phyloP scores from a whole-genome alignment of 2,797 vertebrate genomes.

The Aplochiton taeniatus region DNA sequence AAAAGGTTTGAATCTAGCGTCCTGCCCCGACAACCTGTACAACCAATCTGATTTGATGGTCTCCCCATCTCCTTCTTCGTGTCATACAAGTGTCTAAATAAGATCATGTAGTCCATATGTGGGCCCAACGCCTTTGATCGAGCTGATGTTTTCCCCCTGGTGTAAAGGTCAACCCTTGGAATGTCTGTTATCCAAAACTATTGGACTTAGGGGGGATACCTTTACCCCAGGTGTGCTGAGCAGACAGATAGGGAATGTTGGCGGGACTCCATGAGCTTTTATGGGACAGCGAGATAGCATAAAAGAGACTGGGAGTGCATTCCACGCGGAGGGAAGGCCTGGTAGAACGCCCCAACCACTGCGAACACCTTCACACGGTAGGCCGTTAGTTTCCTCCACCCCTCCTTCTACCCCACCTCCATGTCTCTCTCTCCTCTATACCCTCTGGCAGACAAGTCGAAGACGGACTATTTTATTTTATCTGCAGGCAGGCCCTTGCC shows the following conservation, averaged over 20 bases:
- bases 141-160: conserved; percentile 35
- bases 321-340: conserved; percentile 54
- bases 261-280: conserved; percentile 43
- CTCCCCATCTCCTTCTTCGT: no score
- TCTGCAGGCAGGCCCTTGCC: conserved; percentile 2
- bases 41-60: no score
- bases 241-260: conserved; percentile 48
- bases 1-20: no score
- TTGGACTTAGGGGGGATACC: conserved; percentile 27
- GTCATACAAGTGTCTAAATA: no score
- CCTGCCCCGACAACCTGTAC: no score
- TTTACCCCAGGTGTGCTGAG: conserved; percentile 66
- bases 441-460: conserved; percentile 20
- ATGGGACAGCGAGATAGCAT: conserved; percentile 30
- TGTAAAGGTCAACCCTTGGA: conserved; percentile 36
- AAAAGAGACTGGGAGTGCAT: conserved; percentile 41
- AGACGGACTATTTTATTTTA: conserved; percentile 12
- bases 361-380: conserved; percentile 59
- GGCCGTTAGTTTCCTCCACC: conserved; percentile 36
- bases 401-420: conserved; percentile 26
- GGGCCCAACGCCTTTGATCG: no score
- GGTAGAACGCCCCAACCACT: conserved; percentile 39
- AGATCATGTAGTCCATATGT: no score
- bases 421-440: not conserved
- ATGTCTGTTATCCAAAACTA: conserved; percentile 25